A percentile compares a stretch with the other conserved stretches of the same genome.
phyloP scores from a whole-genome alignment of 2,113 vertebrate genomes.

The Trematocara unimaculatum region DNA sequence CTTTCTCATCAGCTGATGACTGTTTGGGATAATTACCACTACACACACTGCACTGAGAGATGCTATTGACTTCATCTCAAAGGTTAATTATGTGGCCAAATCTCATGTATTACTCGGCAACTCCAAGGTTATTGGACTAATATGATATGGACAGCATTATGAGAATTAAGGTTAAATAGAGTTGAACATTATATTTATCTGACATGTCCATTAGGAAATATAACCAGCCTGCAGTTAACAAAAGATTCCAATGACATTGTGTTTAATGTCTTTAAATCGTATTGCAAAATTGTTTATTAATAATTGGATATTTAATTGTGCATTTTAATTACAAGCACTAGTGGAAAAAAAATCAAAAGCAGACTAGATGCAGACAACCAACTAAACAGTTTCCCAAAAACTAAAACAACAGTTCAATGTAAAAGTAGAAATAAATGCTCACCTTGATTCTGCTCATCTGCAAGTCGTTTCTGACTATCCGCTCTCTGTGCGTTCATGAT shows the following conservation, averaged over 20 bases:
- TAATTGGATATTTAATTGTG: not conserved
- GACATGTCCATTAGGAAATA: not conserved
- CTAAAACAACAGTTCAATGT: not conserved
- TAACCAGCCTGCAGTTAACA: not conserved
- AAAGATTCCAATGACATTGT: not conserved
- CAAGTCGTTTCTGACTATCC: not conserved
- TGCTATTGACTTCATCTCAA: not conserved
- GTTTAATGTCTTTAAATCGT: not conserved
- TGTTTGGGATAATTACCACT: not conserved
- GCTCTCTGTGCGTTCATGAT: not conserved
- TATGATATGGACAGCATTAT: not conserved
- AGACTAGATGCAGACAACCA: not conserved
- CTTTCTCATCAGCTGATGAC: not conserved
- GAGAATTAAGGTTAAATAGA: not conserved
- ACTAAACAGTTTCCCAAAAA: not conserved
- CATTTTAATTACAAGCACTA: not conserved
- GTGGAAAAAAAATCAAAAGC: not conserved
- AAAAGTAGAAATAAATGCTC: not conserved
- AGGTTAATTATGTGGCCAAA: conserved; percentile 8
- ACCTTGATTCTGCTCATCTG: conserved; percentile 13
- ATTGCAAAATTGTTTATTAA: not conserved
- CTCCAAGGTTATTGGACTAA: not conserved
- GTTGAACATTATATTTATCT: not conserved
- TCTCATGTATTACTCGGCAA: not conserved
- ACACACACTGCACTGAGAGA: not conserved